Percentiles rank a stretch among this genome's conserved stretches.
Conservation (phyloP, 1,140 invertebrate species). For the Drosophila willistoni region DNA sequence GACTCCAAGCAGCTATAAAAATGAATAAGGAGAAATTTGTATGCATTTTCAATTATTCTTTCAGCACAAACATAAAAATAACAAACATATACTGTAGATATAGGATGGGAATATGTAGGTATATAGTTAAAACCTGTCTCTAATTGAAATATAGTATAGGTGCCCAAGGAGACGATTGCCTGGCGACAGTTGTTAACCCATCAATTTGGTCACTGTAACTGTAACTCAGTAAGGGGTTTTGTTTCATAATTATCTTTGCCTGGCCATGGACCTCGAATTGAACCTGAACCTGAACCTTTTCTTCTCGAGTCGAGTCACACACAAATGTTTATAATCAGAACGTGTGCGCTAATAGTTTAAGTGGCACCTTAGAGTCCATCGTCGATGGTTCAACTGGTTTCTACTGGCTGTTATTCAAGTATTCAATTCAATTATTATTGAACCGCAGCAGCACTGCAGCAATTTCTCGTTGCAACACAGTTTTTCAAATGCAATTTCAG, state of each 20-base stretch:
- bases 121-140: background rate
- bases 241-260: background rate
- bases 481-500: constrained; percentile 5
- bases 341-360: constrained; percentile 24
- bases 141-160: constrained; percentile 5
- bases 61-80: constrained; percentile 14
- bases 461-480: constrained; percentile 5
- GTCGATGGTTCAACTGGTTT: constrained; percentile 9
- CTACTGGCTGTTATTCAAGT: background rate
- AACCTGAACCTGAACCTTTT: constrained; percentile 1
- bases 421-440: constrained; percentile 26
- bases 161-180: background rate
- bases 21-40: background rate
- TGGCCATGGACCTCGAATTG: background rate
- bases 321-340: constrained; percentile 18
- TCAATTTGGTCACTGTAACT: constrained; percentile 15
- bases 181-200: constrained; percentile 14
- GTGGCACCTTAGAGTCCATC: constrained; percentile 11
- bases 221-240: constrained; percentile 5
- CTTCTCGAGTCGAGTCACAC: background rate
- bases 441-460: constrained; percentile 4
- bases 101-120: background rate
- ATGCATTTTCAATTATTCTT: constrained; percentile 20
- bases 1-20: background rate
- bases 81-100: background rate